Percentiles rank a stretch among this genome's conserved stretches.
Evolutionary conservation across 2,113 vertebrate genomes (phyloP).

Genomic region (Pachyramphus minor): DNA sequence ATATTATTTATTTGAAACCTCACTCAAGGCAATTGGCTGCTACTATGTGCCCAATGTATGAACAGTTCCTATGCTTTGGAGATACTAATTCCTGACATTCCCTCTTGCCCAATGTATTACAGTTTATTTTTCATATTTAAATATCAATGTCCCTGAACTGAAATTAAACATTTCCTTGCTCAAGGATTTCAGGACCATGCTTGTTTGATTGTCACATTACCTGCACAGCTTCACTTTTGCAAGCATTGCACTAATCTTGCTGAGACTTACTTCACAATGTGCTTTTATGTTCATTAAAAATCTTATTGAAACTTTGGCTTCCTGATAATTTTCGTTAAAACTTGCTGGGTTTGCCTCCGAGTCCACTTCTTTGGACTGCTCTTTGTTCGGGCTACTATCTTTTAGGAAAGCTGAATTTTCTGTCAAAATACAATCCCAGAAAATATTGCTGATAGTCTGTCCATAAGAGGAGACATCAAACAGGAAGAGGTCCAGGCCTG

Average conservation of each 20-base stretch:
- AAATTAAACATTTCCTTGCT: not conserved
- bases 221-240: not conserved
- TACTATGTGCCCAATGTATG: not conserved
- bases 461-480: not conserved
- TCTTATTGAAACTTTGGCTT: not conserved
- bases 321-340: not conserved
- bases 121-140: not conserved
- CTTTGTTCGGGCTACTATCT: not conserved
- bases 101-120: not conserved
- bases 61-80: not conserved
- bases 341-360: not conserved
- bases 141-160: not conserved
- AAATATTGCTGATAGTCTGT: not conserved
- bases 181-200: not conserved
- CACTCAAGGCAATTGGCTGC: not conserved
- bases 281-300: not conserved
- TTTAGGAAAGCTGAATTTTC: not conserved
- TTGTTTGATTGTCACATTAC: not conserved
- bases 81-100: not conserved
- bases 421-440: not conserved
- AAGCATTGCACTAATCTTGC: not conserved
- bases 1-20: not conserved
- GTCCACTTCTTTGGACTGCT: not conserved
- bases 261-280: not conserved
- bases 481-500: not conserved